Base-by-base conservation (phyloP, 2,888 invertebrate species). In the Drosophila suboccidentalis region DNA sequence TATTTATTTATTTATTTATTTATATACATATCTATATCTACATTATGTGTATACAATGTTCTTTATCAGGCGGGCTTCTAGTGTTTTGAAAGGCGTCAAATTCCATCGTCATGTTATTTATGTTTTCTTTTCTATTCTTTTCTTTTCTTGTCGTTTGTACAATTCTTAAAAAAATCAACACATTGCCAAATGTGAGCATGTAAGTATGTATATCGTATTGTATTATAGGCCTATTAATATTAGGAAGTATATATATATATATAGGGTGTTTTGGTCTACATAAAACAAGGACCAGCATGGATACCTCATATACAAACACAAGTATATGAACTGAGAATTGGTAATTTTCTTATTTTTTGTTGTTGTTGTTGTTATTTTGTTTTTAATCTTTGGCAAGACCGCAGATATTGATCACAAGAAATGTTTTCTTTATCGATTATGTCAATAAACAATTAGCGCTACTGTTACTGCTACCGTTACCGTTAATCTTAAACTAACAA, bases 401-500 rank as follows among this genome's bases (percentile, higher is more conserved):
- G 67, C 88, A 88, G 82, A 85, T 88, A 60, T 64, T 78, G 73
- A 84, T 88, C 88, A 84, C 84, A 84, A 75, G 71, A 88, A 82
- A 80, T 47, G 71, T 72, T 82, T 75, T 62, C 64, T 61, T 74
- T 68, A 53, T 63, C 65, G 60, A 22, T 44, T 19, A 43, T 19
- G 17, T 51, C 32, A 34, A 49, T 49, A 13, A 46, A 47, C 47
- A 65, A 65, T 49, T 38, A 19, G n/a, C 17, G 53, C 26, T 41
- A 54, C 53, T 13, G 10, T 19, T 38, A 54, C 17, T n/a, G 15
- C 17, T 41, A 54, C 53, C 19, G 5, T 19, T 38, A 54, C 17
- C 34, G 15, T 15, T 15, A 34, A 55, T 10, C 65, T 57, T 78
- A 61, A 22, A 51, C 66, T 67, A 66, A 32, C 19, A 50, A 51